These are phyloP conservation scores for Anguilla pacifica DNA, from an alignment of 2,797 vertebrate genomes.

Conservation along the genomic window DNA sequence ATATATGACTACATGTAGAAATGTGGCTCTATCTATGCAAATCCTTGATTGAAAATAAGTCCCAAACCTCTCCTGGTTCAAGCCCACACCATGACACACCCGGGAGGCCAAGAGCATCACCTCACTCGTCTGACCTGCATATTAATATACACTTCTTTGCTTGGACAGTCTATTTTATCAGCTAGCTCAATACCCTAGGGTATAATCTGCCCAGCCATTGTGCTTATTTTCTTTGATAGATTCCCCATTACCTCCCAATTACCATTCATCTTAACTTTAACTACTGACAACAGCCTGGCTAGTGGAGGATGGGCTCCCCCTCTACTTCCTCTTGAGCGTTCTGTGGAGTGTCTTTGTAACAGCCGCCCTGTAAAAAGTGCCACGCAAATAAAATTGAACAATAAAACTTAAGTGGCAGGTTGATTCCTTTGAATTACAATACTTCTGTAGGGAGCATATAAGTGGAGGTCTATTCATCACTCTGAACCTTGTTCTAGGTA, in stretches of 20 bases:
- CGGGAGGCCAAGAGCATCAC: neutral
- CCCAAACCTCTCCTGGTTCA: neutral
- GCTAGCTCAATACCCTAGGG: neutral
- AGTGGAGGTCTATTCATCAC: no score
- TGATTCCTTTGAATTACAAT: neutral
- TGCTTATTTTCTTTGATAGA: neutral
- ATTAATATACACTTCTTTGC: neutral
- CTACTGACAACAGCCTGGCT: neutral
- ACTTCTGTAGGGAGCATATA: neutral
- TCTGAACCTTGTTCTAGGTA: no score
- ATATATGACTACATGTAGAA: constrained; percentile 2
- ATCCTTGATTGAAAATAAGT: neutral
- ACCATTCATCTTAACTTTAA: neutral
- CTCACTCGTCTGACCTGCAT: neutral
- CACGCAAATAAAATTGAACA: neutral
- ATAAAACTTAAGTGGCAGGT: neutral
- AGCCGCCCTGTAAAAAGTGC: neutral
- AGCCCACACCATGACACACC: constrained; percentile 6
- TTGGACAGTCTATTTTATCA: neutral
- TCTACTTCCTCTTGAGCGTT: neutral
- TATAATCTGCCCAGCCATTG: neutral
- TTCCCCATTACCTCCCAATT: constrained; percentile 3
- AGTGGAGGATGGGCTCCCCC: neutral
- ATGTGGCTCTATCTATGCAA: neutral
- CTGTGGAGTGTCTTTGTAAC: neutral